phyloP scores from a whole-genome alignment of 2,888 invertebrate species.

The Eristalinus aeneus region DNA sequence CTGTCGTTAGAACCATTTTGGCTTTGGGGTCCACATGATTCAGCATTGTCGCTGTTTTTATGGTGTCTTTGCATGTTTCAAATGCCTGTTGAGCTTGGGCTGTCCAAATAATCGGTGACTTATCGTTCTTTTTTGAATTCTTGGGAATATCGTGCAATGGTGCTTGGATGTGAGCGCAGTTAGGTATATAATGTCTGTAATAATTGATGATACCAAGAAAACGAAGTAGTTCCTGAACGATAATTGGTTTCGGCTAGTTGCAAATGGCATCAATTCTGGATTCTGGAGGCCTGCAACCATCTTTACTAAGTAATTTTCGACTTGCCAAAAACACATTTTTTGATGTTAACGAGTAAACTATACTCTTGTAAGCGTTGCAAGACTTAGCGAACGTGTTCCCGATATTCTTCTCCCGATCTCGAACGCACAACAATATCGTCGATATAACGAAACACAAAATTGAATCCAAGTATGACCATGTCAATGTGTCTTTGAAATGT shows the following conservation, averaged over 20 bases:
- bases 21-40: background rate
- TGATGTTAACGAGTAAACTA: background rate
- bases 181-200: conserved; percentile 42
- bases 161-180: background rate
- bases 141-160: background rate
- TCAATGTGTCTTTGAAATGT: too few relatives aligned
- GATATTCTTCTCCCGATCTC: background rate
- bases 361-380: background rate
- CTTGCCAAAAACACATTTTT: too few relatives aligned
- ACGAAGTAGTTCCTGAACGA: conserved; percentile 1
- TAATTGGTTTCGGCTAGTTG: conserved; percentile 28
- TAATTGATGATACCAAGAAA: conserved; percentile 26
- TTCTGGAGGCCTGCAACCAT: conserved; percentile 25
- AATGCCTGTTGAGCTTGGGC: conserved; percentile 14
- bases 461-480: background rate
- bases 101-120: conserved; percentile 4
- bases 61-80: background rate
- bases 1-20: background rate
- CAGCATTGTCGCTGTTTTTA: background rate
- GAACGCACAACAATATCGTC: background rate
- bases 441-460: too few relatives aligned
- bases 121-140: conserved; percentile 26
- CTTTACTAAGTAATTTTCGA: too few relatives aligned
- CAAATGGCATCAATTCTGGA: conserved; percentile 34
- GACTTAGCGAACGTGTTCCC: background rate